These are phyloP conservation scores for Cricetomys ansorgei DNA, from an alignment of 2,113 vertebrate genomes.

Conservation along the genomic window DNA sequence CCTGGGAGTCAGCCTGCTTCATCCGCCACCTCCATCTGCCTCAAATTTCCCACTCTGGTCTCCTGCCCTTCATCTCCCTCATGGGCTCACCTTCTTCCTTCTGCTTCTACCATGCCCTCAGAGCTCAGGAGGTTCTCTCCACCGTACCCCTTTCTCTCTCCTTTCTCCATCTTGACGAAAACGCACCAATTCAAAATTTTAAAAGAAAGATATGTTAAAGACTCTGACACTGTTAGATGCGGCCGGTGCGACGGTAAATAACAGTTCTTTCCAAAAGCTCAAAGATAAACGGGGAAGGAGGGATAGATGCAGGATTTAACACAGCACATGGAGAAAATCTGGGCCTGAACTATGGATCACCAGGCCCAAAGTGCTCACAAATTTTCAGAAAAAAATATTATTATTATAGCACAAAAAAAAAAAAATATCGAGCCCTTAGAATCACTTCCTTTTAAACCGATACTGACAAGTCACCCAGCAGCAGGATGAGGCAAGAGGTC, in stretches of 20 bases:
- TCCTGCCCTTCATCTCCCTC: neutral
- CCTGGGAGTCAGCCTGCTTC: neutral
- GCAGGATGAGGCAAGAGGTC: neutral
- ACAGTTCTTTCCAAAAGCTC: conserved; percentile 26
- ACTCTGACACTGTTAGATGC: neutral
- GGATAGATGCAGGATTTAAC: conserved; percentile 24
- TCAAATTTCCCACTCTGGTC: neutral
- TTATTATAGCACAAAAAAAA: no score
- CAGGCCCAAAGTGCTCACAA: neutral
- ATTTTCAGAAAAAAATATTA: neutral
- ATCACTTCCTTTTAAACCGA: neutral
- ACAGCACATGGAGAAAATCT: neutral
- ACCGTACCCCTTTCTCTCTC: neutral
- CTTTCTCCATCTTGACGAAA: neutral
- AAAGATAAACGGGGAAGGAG: neutral
- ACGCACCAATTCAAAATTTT: neutral
- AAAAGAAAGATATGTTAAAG: neutral
- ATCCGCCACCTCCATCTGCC: neutral
- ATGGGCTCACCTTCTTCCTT: neutral
- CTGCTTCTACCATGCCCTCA: neutral
- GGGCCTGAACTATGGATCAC: neutral
- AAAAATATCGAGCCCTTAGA: conserved; percentile 4
- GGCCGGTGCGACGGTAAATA: neutral
- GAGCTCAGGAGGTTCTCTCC: neutral
- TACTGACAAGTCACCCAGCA: neutral